phyloP scores from a whole-genome alignment of 2,113 vertebrate genomes.

The Cettia cetti region DNA sequence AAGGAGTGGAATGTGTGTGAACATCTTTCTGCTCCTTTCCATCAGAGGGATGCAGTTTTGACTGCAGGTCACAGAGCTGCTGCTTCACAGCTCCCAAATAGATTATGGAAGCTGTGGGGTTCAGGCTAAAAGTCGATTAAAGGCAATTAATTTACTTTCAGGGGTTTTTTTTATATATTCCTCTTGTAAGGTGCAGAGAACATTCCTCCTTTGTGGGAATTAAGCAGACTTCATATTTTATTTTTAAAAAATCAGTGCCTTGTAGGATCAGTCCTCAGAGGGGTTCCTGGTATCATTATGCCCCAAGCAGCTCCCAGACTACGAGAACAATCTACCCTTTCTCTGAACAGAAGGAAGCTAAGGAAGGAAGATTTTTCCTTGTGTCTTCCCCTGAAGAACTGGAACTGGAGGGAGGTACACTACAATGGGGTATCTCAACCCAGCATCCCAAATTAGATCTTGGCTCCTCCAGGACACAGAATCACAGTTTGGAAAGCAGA shows the following conservation, averaged over 20 bases:
- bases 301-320: not conserved
- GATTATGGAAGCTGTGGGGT: not conserved
- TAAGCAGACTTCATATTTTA: not conserved
- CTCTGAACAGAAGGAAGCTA: not conserved
- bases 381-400: not conserved
- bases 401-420: not conserved
- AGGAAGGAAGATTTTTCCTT: not conserved
- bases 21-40: not conserved
- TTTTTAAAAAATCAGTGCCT: not conserved
- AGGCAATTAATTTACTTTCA: not conserved
- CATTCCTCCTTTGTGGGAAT: not conserved
- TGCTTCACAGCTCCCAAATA: not conserved
- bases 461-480: not conserved
- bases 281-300: not conserved
- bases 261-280: not conserved
- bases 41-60: not conserved
- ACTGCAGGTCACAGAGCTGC: not conserved
- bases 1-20: not conserved
- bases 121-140: not conserved
- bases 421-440: rapidly evolving
- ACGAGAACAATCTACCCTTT: not conserved
- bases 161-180: not conserved
- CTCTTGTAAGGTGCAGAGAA: not conserved
- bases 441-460: not conserved
- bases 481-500: not conserved